These are phyloP conservation scores for Hippotragus niger DNA, from an alignment of 2,113 vertebrate genomes.

Conservation along the genomic window DNA sequence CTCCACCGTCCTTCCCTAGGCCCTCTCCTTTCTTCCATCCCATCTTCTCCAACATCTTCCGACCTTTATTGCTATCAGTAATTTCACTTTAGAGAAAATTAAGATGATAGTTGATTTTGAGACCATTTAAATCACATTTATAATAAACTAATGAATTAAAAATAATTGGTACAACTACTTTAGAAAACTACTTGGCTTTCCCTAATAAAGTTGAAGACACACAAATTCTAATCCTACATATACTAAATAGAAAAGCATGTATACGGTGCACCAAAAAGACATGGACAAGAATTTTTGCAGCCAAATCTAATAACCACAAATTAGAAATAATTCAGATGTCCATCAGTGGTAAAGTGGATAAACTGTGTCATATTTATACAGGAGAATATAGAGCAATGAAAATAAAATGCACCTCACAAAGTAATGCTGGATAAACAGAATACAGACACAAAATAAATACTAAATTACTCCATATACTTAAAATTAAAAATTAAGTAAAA, in stretches of 20 bases:
- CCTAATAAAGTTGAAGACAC: not conserved
- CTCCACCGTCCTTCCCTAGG: conserved; percentile 92
- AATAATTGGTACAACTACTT: not conserved
- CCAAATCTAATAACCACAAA: not conserved
- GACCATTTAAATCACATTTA: not conserved
- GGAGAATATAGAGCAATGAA: not conserved
- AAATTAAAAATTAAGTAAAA: conserved; percentile 7
- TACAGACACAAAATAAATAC: not conserved
- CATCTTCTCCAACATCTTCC: conserved; percentile 98
- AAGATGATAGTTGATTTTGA: conserved; percentile 12
- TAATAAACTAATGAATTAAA: conserved; percentile 27
- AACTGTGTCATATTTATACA: not conserved
- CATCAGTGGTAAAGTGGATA: not conserved
- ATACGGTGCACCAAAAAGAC: not conserved
- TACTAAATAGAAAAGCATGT: not conserved
- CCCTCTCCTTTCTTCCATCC: conserved; percentile 98
- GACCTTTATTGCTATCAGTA: conserved; percentile 93
- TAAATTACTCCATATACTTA: not conserved
- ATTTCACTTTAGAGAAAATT: conserved; percentile 90
- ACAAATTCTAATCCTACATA: not conserved
- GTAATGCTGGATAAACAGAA: not conserved
- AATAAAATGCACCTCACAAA: conserved; percentile 2
- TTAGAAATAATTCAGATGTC: not conserved
- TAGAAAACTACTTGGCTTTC: not conserved
- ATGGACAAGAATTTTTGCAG: not conserved